Base-by-base conservation (phyloP, 1,140 invertebrate species). In the Zaprionus ghesquierei region DNA sequence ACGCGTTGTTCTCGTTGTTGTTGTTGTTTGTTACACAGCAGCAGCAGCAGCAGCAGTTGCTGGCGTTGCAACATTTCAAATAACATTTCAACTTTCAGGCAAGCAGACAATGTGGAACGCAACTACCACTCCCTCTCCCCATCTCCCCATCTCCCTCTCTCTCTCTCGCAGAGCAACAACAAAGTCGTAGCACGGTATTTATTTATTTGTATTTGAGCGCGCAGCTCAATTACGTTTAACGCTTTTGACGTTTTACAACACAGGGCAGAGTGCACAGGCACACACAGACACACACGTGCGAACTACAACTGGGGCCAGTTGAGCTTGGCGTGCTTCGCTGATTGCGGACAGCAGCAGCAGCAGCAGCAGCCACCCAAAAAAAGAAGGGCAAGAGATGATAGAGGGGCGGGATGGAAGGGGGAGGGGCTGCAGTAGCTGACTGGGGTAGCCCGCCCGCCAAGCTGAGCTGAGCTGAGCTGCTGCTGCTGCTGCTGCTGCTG, bases 211-310 rank as follows among this genome's bases (percentile, higher is more conserved):
- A 87, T 89, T 89, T 84, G 84, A 89, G 76, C 79, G 84, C 79
- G 85, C 85, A 89, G 84, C 84, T 89, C 84, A 89, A 89, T 89
- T 89, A 89, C 84, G 79, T 89, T 89, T 84, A 89, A 89, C 84
- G 84, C 85, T 89, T 89, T 89, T 89, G 84, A 89, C 84, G 84
- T 89, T 89, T 89, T 89, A 80, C 80, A 89, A 78, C 77, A 89
- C 77, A 89, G 79, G 54, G 64, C 79, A 64, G 31, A 35, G 55
- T 29, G 65, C 51, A 58, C 46, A 68, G 25, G 58, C 72, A 70
- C 51, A 69, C 46, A 53, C 61, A 60, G 62, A 64, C 51, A 50
- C 53, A 61, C 62, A 55, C 41, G 60, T 59, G 46, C 60, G 66
- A 41, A 50, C 63, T 70, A 46, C 65, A 69, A 53, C 55, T 56